Evolutionary conservation across 1,140 invertebrate genomes (phyloP), one percentile per base, ranked within the genome.

Genomic region (Luehdorfia chinensis): DNA sequence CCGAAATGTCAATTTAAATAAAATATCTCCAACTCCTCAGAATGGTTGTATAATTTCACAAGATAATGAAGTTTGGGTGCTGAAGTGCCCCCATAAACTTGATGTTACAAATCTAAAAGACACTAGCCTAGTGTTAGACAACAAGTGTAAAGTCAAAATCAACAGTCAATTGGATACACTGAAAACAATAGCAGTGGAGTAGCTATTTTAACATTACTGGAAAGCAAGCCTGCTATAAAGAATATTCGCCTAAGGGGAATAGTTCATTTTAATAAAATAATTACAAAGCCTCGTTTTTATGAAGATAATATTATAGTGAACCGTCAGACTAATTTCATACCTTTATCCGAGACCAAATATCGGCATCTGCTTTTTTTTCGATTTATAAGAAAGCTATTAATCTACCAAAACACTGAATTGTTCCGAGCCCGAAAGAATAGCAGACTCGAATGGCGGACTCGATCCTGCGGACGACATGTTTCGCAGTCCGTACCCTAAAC

Each of bases 311-410:
- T 62, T 8, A 62, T 68, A 19, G 11, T 55, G 0, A 59, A 67
- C 41, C 60, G 66, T 60, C 67, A 71, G 27, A 65, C 23, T 5
- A 66, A 62, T 49, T 80, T 76, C 30, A 76, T 77, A 49, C 74
- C 70, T 27, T 47, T 83, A 28, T 74, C 75, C 4, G 74, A 76
- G 18, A 83, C 78, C 15, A 83, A 79, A 55, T 71, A 65, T 33
- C 63, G 78, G 0, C 80, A 85, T 59, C 80, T 78, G 7, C 50
- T 85, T 79, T 85, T 55, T 77, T 78, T n/a, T 30, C 57, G 2
- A 53, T 76, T 50, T 80, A 76, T 45, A 73, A 69, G 39, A 76
- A 66, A 41, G 61, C 70, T 7, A 67, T 70, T 6, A 71, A 76
- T 47, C 49, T 81, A 41, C 61, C 75, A 15, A 9, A 45, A 19